phyloP scores from a whole-genome alignment of 1,140 invertebrate species.

The Globodera rostochiensis region DNA sequence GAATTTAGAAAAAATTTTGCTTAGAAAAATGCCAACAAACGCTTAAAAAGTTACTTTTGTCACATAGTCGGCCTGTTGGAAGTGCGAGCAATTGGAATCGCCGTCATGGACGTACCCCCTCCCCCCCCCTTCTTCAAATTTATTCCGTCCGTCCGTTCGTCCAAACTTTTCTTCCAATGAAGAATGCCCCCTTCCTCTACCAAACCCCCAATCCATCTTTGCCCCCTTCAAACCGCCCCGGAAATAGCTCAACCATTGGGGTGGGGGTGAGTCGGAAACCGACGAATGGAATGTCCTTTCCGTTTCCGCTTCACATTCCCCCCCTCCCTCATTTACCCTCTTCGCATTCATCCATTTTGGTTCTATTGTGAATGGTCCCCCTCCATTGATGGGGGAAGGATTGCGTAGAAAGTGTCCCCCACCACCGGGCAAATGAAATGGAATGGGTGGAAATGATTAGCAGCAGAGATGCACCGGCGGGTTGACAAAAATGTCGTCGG shows the following conservation, averaged over 20 bases:
- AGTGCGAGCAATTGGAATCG: too few relatives aligned
- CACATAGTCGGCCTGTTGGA: too few relatives aligned
- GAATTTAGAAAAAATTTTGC: too few relatives aligned
- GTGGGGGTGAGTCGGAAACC: background rate
- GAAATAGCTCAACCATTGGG: background rate
- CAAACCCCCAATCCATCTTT: background rate
- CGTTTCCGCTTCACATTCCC: background rate
- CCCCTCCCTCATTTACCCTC: background rate
- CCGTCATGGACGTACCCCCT: too few relatives aligned
- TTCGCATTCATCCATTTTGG: background rate
- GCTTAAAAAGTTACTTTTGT: too few relatives aligned
- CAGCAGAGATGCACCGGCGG: too few relatives aligned
- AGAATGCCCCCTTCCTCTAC: background rate
- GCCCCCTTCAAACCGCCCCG: background rate
- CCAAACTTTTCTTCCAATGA: background rate
- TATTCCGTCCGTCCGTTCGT: background rate
- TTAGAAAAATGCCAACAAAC: too few relatives aligned
- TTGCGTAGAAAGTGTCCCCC: too few relatives aligned
- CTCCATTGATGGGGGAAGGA: background rate
- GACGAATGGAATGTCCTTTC: background rate
- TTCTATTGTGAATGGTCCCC: background rate
- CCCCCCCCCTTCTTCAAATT: background rate
- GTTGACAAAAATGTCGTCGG: too few relatives aligned
- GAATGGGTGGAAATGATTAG: too few relatives aligned
- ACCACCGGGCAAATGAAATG: too few relatives aligned